Conservation (phyloP, 2,113 vertebrate genomes). For the Pagrus major region DNA sequence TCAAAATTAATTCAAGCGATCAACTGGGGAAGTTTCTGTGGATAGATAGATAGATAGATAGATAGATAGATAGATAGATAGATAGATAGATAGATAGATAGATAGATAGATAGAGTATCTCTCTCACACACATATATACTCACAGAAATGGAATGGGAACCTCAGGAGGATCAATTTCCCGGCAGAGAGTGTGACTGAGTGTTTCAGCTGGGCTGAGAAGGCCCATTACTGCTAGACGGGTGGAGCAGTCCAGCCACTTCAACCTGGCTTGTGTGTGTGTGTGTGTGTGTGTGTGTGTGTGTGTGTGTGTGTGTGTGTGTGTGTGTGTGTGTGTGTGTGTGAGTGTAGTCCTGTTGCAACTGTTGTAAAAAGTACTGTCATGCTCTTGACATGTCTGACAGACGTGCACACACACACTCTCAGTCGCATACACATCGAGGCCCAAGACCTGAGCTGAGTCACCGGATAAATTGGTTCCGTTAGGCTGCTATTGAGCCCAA, state of each 20-base stretch:
- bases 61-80: not conserved
- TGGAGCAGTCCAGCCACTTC: slow-evolving; percentile 23
- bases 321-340: not conserved
- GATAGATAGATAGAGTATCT: not conserved
- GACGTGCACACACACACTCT: slow-evolving; percentile 14
- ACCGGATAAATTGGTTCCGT: slow-evolving; percentile 67
- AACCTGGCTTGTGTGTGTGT: slow-evolving; percentile 1
- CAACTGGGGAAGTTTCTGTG: too few relatives aligned
- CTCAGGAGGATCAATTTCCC: slow-evolving; percentile 63
- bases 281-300: slow-evolving; percentile 16
- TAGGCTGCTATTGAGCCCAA: slow-evolving; percentile 37
- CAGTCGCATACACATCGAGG: not conserved
- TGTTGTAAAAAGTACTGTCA: slow-evolving; percentile 62
- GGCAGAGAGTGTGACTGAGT: slow-evolving; percentile 60
- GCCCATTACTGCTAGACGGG: slow-evolving; percentile 62
- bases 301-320: not conserved
- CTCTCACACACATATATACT: not conserved
- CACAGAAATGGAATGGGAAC: slow-evolving; percentile 40
- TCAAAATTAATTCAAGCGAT: too few relatives aligned
- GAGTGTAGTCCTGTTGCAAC: not conserved
- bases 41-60: not conserved
- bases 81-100: not conserved
- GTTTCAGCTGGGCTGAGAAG: slow-evolving; percentile 53
- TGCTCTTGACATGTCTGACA: slow-evolving; percentile 30
- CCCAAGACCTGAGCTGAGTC: slow-evolving; percentile 6